Conservation (phyloP, 1,140 invertebrate species). For the Popillia japonica region DNA sequence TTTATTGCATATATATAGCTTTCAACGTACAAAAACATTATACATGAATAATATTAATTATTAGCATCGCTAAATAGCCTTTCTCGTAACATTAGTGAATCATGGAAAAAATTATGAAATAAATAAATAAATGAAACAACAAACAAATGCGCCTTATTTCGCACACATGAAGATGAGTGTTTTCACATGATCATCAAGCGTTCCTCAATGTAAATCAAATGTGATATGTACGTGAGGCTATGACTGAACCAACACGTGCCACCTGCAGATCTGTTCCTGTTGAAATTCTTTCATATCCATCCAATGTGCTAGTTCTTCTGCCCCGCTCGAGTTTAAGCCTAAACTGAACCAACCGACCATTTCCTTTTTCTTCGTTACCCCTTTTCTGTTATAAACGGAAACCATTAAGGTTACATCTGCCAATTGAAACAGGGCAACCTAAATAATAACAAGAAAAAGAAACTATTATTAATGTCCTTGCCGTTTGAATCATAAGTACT, state of each 20-base stretch:
- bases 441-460: slow-evolving; percentile 43
- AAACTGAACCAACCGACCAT: slow-evolving; percentile 96
- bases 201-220: slow-evolving; percentile 32
- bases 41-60: neutral
- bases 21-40: too few relatives aligned
- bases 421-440: slow-evolving; percentile 94
- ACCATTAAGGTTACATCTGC: slow-evolving; percentile 95
- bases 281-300: slow-evolving; percentile 83
- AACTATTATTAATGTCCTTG: too few relatives aligned
- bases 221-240: slow-evolving; percentile 54
- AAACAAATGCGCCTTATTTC: neutral
- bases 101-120: slow-evolving; percentile 7
- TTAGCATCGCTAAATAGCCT: neutral
- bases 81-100: neutral
- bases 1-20: too few relatives aligned
- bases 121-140: neutral
- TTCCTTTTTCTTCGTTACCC: slow-evolving; percentile 92
- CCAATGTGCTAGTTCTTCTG: slow-evolving; percentile 94
- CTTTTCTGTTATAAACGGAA: slow-evolving; percentile 89
- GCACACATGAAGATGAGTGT: neutral
- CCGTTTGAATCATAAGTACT: too few relatives aligned
- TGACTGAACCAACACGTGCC: slow-evolving; percentile 74
- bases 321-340: slow-evolving; percentile 89
- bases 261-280: slow-evolving; percentile 76
- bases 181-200: neutral